Evolutionary conservation across 2,888 invertebrate species (phyloP).

Genomic region (Lasioglossum marginatum): DNA sequence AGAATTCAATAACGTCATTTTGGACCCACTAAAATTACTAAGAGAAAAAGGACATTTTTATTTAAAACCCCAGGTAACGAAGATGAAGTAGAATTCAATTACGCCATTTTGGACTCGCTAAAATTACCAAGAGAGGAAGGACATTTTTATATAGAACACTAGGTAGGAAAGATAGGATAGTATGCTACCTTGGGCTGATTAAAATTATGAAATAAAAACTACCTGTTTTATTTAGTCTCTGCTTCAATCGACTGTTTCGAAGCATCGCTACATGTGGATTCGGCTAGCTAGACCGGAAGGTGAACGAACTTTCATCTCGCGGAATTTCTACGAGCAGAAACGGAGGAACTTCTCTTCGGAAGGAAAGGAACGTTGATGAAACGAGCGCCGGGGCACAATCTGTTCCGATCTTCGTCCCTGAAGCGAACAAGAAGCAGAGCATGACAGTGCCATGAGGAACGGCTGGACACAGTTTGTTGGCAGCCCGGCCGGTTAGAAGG

Average conservation of each 20-base stretch:
- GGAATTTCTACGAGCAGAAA: conserved; percentile 29
- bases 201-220: background rate
- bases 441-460: conserved; percentile 71
- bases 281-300: conserved; percentile 4
- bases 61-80: background rate
- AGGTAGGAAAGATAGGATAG: too few species aligned
- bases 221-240: background rate
- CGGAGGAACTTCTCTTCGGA: conserved; percentile 30
- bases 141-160: too few species aligned
- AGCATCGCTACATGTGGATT: background rate
- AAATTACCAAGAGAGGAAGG: too few species aligned
- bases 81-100: background rate
- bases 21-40: background rate
- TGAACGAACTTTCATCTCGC: conserved; percentile 4
- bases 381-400: conserved; percentile 38
- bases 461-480: conserved; percentile 63
- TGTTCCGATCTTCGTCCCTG: conserved; percentile 66
- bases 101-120: background rate
- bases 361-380: conserved; percentile 45
- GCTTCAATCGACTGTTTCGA: background rate
- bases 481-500: conserved; percentile 48
- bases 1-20: background rate
- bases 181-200: too few species aligned
- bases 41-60: background rate
- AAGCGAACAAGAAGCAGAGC: conserved; percentile 75